Evolutionary conservation across 2,888 invertebrate genomes (phyloP).

Genomic region (Sisyra terminalis): DNA sequence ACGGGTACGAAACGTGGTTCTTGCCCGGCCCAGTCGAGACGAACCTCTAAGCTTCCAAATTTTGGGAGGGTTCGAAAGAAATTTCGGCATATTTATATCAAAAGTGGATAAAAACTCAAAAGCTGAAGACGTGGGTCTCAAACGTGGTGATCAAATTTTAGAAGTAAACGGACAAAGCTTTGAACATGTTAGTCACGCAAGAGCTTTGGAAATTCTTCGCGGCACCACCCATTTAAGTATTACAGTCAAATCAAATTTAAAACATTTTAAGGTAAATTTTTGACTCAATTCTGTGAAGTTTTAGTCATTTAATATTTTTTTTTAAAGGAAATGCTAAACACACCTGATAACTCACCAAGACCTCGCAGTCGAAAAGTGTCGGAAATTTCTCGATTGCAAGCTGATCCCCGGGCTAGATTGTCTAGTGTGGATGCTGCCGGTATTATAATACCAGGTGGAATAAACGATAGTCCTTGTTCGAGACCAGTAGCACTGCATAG

Average conservation of each 20-base stretch:
- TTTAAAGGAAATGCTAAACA: constrained; percentile 43
- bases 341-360: constrained; percentile 68
- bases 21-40: constrained; percentile 84
- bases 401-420: constrained; percentile 55
- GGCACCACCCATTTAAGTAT: constrained; percentile 92
- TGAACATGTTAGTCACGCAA: constrained; percentile 78
- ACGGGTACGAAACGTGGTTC: constrained; percentile 73
- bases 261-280: constrained; percentile 51
- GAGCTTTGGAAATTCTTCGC: constrained; percentile 83
- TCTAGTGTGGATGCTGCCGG: constrained; percentile 51
- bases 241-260: constrained; percentile 90
- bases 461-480: constrained; percentile 25
- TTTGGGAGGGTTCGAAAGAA: constrained; percentile 82
- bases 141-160: constrained; percentile 92
- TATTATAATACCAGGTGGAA: constrained; percentile 15
- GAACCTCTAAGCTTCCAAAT: constrained; percentile 88
- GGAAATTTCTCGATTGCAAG: constrained; percentile 49
- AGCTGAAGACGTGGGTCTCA: constrained; percentile 89
- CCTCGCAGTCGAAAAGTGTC: constrained; percentile 43
- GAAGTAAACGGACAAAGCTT: constrained; percentile 97
- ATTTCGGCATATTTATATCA: constrained; percentile 87
- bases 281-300: neutral
- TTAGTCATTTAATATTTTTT: constrained; percentile 3
- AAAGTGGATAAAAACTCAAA: constrained; percentile 88
- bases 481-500: constrained; percentile 42